Evolutionary conservation across 2,888 invertebrate species (phyloP).

Genomic region (Archips crataeganus): DNA sequence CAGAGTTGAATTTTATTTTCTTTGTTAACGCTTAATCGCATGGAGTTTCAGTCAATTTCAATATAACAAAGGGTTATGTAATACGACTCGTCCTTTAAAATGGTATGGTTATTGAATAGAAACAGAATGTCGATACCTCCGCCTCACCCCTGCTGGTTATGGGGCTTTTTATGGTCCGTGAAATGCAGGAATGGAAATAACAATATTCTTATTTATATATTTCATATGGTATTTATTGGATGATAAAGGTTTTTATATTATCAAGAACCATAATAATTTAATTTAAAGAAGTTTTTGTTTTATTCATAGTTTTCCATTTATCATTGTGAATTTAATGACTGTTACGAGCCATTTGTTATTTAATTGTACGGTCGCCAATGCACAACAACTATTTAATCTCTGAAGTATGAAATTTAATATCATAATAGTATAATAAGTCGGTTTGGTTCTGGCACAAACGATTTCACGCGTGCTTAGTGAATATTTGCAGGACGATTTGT

Average conservation of each 20-base stretch:
- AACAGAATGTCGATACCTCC: conserved; percentile 67
- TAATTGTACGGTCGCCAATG: no score
- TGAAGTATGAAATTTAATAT: neutral
- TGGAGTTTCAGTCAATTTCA: conserved; percentile 69
- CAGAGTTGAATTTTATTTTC: conserved; percentile 31
- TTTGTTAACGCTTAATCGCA: conserved; percentile 51
- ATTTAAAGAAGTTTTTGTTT: neutral
- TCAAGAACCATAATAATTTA: neutral
- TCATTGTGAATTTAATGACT: neutral
- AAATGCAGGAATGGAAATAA: conserved; percentile 70
- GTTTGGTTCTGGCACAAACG: conserved; percentile 59
- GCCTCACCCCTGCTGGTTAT: conserved; percentile 65
- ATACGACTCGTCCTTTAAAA: conserved; percentile 65
- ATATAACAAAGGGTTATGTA: conserved; percentile 71
- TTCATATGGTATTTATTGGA: conserved; percentile 44
- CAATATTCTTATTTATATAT: conserved; percentile 48
- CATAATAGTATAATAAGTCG: neutral
- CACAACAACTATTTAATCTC: neutral
- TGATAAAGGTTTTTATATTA: conserved; percentile 22
- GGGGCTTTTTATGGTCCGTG: conserved; percentile 71
- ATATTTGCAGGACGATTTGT: conserved; percentile 80
- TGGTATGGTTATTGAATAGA: conserved; percentile 72
- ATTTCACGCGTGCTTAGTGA: conserved; percentile 79
- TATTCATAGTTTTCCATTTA: neutral
- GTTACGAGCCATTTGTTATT: neutral